Conservation (phyloP, 92 coral and sea anemone genomes). For the Meandrina meandrites region DNA sequence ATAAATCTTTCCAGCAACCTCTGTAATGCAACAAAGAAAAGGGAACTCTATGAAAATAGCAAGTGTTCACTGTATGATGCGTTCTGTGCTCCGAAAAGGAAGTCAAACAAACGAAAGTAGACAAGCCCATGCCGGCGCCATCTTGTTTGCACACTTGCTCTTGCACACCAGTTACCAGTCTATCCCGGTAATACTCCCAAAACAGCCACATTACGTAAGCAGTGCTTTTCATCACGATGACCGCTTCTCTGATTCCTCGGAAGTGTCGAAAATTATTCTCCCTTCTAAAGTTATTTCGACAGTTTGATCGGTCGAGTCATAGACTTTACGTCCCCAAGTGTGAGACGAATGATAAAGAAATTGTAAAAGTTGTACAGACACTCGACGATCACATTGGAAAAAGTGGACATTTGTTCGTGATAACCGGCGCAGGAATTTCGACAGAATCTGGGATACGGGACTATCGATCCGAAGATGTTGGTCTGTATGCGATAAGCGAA, state of each 20-base stretch:
- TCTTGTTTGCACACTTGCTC: background rate
- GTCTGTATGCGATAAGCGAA: constrained; percentile 78
- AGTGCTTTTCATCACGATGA: background rate
- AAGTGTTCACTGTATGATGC: background rate
- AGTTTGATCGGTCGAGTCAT: constrained; percentile 18
- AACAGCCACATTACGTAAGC: background rate
- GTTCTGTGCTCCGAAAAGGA: background rate
- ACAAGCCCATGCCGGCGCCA: background rate
- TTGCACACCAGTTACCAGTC: constrained; percentile 6
- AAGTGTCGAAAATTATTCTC: background rate
- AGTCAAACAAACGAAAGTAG: background rate
- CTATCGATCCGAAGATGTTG: constrained; percentile 93
- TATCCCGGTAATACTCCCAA: constrained; percentile 4
- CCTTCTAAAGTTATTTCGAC: background rate
- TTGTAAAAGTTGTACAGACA: constrained; percentile 51
- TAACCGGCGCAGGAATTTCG: constrained; percentile 97
- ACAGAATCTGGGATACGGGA: constrained; percentile 98
- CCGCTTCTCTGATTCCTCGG: background rate
- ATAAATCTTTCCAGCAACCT: background rate
- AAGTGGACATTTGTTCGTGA: constrained; percentile 71
- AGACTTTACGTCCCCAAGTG: constrained; percentile 70
- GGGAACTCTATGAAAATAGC: background rate
- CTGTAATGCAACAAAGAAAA: background rate
- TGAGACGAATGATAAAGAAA: constrained; percentile 51
- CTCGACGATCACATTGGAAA: constrained; percentile 70